Base-by-base conservation (phyloP, 2,888 invertebrate genomes). In the Serripes groenlandicus region DNA sequence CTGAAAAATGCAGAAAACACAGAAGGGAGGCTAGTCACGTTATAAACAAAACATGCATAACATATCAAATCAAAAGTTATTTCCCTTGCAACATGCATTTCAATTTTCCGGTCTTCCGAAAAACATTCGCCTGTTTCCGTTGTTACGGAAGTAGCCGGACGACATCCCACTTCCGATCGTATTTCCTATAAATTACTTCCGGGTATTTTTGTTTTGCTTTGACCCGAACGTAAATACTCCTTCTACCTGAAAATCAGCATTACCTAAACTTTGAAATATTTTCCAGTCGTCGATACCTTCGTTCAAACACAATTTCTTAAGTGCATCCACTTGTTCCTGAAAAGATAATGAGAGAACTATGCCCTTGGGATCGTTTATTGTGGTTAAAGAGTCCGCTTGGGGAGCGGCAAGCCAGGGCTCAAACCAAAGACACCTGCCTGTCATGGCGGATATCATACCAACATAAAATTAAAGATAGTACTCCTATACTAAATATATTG, bases 201-300 rank as follows among this genome's bases (percentile, higher is more conserved):
- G 75, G 23, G 78, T 69, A 54, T 82, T 78, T 69, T 83, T 83
- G 4, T 68, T 73, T 72, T 78, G 79, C 68, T 83, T 83, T 9
- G 68, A 54, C 70, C 79, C 79, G 56, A 86, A 86, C 5, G 79
- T 60, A 75, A 86, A 86, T 21, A 86, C 75, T 28, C 86, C 86
- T 34, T 86, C 86, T 58, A 86, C 82, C 71, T 83, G 74, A 69
- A 80, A 83, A 32, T 66, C 83, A 18, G 80, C 75, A 78, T 85
- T 87, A 90, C 89, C 84, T 78, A 90, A 68, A 62, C 84, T 87
- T 60, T 90, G 89, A 60, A 87, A 87, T 21, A 90, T 81, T 28
- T 88, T 88, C 88, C 88, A 90, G 75, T 90, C 89, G 34, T 90
- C 89, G 5, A 90, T 85, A 0, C 88, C 88, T 66, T 90, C 89